Evolutionary conservation across 2,888 invertebrate species (phyloP).

Genomic region (Fragum fragum): DNA sequence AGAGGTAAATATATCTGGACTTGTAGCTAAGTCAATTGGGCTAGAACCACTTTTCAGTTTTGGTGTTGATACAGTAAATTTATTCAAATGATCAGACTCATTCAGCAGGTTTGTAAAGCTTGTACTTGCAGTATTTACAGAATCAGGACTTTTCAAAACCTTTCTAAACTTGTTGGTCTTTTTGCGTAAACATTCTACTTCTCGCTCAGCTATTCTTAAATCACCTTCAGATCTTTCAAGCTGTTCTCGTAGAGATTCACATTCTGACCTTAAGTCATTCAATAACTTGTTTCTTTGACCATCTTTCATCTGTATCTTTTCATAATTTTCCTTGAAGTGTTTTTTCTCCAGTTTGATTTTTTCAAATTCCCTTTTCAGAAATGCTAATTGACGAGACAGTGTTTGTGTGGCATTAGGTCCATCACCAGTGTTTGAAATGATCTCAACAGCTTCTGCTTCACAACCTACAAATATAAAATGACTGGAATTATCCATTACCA

Average conservation of each 20-base stretch:
- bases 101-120: slow-evolving; percentile 75
- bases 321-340: slow-evolving; percentile 73
- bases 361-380: slow-evolving; percentile 82
- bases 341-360: slow-evolving; percentile 78
- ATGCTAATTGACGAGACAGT: slow-evolving; percentile 78
- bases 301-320: slow-evolving; percentile 68
- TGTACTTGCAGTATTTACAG: slow-evolving; percentile 55
- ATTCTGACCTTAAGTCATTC: slow-evolving; percentile 62
- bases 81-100: slow-evolving; percentile 69
- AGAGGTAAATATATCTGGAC: slow-evolving; percentile 58
- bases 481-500: neutral
- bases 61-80: slow-evolving; percentile 68
- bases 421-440: slow-evolving; percentile 73
- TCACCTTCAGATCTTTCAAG: slow-evolving; percentile 78
- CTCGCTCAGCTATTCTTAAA: slow-evolving; percentile 73
- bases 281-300: slow-evolving; percentile 66
- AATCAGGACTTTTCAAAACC: slow-evolving; percentile 64
- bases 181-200: slow-evolving; percentile 66
- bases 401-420: slow-evolving; percentile 71
- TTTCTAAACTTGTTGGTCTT: slow-evolving; percentile 70
- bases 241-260: slow-evolving; percentile 68
- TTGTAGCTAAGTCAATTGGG: slow-evolving; percentile 59
- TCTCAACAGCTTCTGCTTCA: slow-evolving; percentile 76
- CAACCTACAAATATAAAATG: slow-evolving; percentile 67
- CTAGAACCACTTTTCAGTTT: slow-evolving; percentile 29